Base-by-base conservation (phyloP, 2,113 vertebrate genomes). In the Pitta sordida region DNA sequence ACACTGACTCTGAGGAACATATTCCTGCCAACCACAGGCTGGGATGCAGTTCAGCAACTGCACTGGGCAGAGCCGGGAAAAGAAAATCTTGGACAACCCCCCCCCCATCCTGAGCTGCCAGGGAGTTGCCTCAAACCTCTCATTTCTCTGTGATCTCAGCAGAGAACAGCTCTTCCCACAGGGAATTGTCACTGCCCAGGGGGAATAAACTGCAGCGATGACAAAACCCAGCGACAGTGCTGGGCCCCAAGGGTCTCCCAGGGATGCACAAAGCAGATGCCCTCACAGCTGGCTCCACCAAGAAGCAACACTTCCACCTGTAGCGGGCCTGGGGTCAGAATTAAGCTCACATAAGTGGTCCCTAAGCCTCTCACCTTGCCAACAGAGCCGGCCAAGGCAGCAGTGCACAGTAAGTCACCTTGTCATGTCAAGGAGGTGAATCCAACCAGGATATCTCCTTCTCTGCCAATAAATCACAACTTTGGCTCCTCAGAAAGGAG, bases 1-100 rank as follows among this genome's bases (percentile, higher is more conserved):
- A 0, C 10, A 11, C 5, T 43, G 39, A 65, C 49, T 68, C 39
- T 1, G 0, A 85, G 43, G 48, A 65, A 4, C 3, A 10, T 36
- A 6, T 27, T 75, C 62, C 65, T 75, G 70, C n/a, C 83, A 69
- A 51, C 13, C 39, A 85, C n/a, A 85, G 27, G 39, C 11, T n/a
- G n/a, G n/a, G n/a, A n/a, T n/a, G n/a, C n/a, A n/a, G n/a, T n/a
- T 83, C 29, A 67, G 6, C 26, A 84, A 64, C 60, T 39, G 20
- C 52, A 48, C 11, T n/a, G 17, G 34, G 67, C 67, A 88, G 67
- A 85, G 29, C 17, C 52, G 55, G 15, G 15, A 74, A n/a, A 67
- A 79, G 46, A 83, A 92, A 86, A 69, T 32, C 22, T 4, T 19
- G 49, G 22, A 60, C 9, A 44, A 17, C n/a, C n/a, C n/a, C n/a